These are phyloP conservation scores for Seriola rivoliana DNA, from an alignment of 2,113 vertebrate genomes.

Conservation along the genomic window DNA sequence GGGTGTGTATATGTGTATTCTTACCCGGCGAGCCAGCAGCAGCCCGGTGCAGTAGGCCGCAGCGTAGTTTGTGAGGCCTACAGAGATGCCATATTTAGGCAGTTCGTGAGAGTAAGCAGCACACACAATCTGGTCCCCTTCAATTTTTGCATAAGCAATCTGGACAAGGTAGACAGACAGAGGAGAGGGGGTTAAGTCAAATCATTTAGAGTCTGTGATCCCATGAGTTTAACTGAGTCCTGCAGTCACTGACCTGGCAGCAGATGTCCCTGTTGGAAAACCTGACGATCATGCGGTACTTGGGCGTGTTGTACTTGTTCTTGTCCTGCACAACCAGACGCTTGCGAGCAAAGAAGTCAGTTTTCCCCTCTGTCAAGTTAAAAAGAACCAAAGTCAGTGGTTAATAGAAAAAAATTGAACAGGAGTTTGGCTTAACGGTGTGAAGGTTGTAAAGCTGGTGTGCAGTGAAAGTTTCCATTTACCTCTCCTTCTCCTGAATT, in stretches of 20 bases:
- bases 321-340: constrained; percentile 98
- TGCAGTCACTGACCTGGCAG: constrained; percentile 90
- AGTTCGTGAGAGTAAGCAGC: constrained; percentile 97
- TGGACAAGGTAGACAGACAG: constrained; percentile 50
- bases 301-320: constrained; percentile 99
- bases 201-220: background rate
- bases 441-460: too few species aligned
- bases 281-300: constrained; percentile 96
- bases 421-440: too few species aligned
- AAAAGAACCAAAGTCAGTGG: background rate
- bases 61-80: constrained; percentile 97
- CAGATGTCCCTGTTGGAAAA: constrained; percentile 98
- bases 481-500: constrained; percentile 98
- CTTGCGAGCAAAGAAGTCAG: constrained; percentile 96
- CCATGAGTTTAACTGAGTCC: background rate
- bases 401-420: background rate
- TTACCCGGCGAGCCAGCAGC: constrained; percentile 95
- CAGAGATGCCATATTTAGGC: constrained; percentile 93
- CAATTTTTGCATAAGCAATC: constrained; percentile 98
- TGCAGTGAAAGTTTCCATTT: rapidly evolving
- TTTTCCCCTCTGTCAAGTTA: constrained; percentile 92
- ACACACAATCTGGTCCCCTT: constrained; percentile 96
- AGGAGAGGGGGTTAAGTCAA: background rate
- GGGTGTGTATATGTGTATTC: background rate
- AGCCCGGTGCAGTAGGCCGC: constrained; percentile 97